Conservation (phyloP, 2,113 vertebrate species). For the Myotis brandtii region DNA sequence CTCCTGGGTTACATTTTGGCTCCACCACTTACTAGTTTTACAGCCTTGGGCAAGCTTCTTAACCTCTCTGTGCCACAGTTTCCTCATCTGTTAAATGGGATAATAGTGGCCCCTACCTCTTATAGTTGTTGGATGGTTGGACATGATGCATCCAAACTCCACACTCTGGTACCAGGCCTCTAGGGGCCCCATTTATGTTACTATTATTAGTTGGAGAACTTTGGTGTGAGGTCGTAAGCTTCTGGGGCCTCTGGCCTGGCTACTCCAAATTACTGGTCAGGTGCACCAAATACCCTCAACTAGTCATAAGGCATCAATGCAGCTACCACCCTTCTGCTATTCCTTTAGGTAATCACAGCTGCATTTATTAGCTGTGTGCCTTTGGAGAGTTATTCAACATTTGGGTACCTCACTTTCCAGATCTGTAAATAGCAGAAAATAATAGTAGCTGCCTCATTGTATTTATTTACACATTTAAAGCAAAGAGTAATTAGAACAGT, state of each 20-base stretch:
- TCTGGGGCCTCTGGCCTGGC: neutral
- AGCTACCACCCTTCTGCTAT: neutral
- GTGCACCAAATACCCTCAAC: neutral
- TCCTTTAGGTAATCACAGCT: neutral
- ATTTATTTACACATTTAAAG: neutral
- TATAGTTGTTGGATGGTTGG: neutral
- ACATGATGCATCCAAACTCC: neutral
- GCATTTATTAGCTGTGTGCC: neutral
- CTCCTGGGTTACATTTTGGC: neutral
- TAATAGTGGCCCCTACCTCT: neutral
- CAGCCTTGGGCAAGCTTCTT: neutral
- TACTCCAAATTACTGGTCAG: neutral
- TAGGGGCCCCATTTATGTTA: neutral
- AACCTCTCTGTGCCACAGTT: neutral
- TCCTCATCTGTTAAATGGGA: neutral
- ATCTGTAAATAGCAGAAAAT: conserved; percentile 39
- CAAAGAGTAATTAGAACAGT: neutral
- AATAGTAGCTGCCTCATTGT: neutral
- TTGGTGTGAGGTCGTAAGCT: neutral
- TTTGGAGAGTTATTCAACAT: conserved; percentile 22
- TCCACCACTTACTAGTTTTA: neutral
- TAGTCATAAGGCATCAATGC: neutral
- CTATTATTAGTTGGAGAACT: neutral
- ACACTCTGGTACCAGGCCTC: neutral
- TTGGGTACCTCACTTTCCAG: neutral